Evolutionary conservation across 1,140 invertebrate genomes (phyloP), one percentile per base, ranked within the genome.

Genomic region (Nebria ingens): DNA sequence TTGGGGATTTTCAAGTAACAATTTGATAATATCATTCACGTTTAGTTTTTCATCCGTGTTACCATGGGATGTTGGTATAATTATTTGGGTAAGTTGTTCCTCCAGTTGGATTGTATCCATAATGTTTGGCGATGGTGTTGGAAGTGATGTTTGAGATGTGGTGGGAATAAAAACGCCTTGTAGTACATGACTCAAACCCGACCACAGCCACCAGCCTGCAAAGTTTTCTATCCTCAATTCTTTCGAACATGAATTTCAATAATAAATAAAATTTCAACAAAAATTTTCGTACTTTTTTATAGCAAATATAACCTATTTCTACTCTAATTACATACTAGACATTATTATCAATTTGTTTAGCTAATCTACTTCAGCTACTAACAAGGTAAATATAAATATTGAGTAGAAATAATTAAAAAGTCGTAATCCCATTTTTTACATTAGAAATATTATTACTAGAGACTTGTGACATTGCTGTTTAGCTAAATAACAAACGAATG

Each of bases 121-220:
- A 21, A 42, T 19, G 19, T 17, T 2, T 56, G 45, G n/a, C 29
- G 40, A 12, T 45, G 40, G 15, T 45, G 25, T 34, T 34, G 25
- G 25, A 9, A 34, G 6, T 6, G 45, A 6, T 51, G 40, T 11
- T 45, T 9, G 15, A 12, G 9, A 9, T 12, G 59, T 56, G 17
- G 55, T 42, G 51, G 62, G 62, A 19, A 19, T 23, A 25, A 57
- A 53, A 29, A 55, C 23, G 19, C 52, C 59, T 19, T 64, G 58
- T 1, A 63, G 21, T 13, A 51, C 51, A 19, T 59, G 55, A 12
- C 60, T 58, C 19, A 64, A 45, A 11, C 52, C 54, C 15, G 59
- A 59, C 3, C 58, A 56, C 19, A 63, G 19, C 53, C 56, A 65
- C 34, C 58, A 57, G 51, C 59, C 63, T 65, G 58, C 52, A 65